A percentile compares a stretch with the other conserved stretches of the same genome.
Evolutionary conservation across 1,140 invertebrate species (phyloP).

Genomic region (Drosophila bifasciata): DNA sequence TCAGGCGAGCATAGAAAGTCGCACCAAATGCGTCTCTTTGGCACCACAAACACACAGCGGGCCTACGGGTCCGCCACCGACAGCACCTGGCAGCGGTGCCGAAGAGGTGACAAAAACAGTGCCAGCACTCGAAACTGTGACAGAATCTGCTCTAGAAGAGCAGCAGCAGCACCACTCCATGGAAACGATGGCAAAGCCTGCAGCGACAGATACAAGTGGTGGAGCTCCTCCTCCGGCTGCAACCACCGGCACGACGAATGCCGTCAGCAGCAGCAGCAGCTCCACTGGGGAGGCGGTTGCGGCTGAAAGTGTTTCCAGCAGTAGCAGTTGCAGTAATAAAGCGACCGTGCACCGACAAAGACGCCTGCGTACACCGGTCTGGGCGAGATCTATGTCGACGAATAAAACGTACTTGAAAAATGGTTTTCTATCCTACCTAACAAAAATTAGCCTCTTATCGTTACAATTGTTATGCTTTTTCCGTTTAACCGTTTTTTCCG

Average conservation of each 20-base stretch:
- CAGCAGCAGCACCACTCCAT: constrained; percentile 21
- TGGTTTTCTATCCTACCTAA: constrained; percentile 57
- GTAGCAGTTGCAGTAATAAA: constrained; percentile 83
- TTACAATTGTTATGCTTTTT: constrained; percentile 33
- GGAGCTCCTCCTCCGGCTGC: neutral
- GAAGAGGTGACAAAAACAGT: constrained; percentile 30
- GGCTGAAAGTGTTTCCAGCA: constrained; percentile 70
- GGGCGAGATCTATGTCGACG: constrained; percentile 88
- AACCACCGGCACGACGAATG: no score
- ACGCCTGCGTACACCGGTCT: constrained; percentile 89
- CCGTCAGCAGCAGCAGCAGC: no score
- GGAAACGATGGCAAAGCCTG: constrained; percentile 9
- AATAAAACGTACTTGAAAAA: constrained; percentile 83
- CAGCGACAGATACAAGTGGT: constrained; percentile 3
- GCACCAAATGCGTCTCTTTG: constrained; percentile 69
- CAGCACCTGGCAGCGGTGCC: constrained; percentile 10
- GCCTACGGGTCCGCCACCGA: constrained; percentile 74
- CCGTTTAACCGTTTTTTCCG: constrained; percentile 39
- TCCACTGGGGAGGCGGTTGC: constrained; percentile 27
- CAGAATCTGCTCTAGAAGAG: constrained; percentile 47
- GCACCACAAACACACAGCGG: constrained; percentile 74
- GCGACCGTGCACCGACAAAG: constrained; percentile 84
- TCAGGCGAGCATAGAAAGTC: constrained; percentile 73
- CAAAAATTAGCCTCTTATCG: constrained; percentile 9
- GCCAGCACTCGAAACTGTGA: constrained; percentile 43